Base-by-base conservation (phyloP, 2,113 vertebrate species). In the Heloderma charlesbogerti region DNA sequence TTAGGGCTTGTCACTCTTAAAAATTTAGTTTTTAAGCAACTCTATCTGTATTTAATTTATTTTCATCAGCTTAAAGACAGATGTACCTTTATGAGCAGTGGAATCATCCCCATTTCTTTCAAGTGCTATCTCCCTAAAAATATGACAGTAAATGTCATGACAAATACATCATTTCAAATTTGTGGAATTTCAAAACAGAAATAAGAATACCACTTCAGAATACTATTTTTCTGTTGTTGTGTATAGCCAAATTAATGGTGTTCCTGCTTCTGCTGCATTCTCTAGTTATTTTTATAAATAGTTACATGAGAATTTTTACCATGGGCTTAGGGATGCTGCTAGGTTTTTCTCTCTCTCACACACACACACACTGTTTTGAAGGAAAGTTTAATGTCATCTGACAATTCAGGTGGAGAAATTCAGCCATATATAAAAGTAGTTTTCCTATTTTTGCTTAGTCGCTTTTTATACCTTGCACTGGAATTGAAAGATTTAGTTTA, bases 391-490 rank as follows among this genome's bases (percentile, higher is more conserved):
- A 20, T 85, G 10, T 27, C 0, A 9, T 60, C 25, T 92, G 9
- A 89, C 48, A 88, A 37, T 0, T 91, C 89, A 91, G 80, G 84
- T 87, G 34, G 84, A 89, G 10, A 2, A 88, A 34, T 13, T 89
- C 94, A 89, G 82, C 75, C 79, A 18, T 7, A 92, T 40, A 54
- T 45, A 13, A 81, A 66, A 16, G 84, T 84, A 40, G 51, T 78
- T 78, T 88, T 90, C 67, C 80, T 91, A 67, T 43, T 82, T 78
- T 84, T 80, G 37, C 54, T 75, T n/a, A 72, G 75, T 87, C 87
- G 63, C 92, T 92, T 88, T 93, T 92, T 89, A 77, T 90, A 92
- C 37, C 27, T 92, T 94, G 45, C 15, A 1, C 22, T 92, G 0
- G 63, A 80, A 84, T 86, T 90, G 54, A 37, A 88, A 86, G 60